Conservation (phyloP, 2,888 invertebrate genomes). For the Hedya salicella region DNA sequence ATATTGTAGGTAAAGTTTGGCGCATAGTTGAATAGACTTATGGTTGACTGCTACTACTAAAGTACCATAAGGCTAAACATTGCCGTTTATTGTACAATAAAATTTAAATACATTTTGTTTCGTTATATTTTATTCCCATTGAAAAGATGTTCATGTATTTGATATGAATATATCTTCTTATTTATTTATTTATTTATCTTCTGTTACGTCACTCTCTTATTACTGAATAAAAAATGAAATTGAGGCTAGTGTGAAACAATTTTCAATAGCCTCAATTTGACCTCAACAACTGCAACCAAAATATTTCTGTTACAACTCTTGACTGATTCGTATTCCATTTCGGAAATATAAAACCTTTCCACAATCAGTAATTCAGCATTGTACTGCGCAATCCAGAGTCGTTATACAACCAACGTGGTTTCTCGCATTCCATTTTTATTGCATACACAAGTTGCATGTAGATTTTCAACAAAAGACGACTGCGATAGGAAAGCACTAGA, state of each 20-base stretch:
- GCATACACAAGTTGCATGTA: conserved; percentile 9
- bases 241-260: not conserved
- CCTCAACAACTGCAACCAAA: not conserved
- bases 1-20: no score
- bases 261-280: not conserved
- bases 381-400: not conserved
- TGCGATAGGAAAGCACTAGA: not conserved
- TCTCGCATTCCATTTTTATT: not conserved
- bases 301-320: not conserved
- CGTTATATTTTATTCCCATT: no score
- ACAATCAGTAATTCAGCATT: not conserved
- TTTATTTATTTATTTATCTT: no score
- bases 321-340: conserved; percentile 5
- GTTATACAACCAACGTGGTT: not conserved
- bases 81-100: no score
- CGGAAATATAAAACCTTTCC: not conserved
- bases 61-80: no score
- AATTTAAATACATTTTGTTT: no score
- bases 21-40: no score
- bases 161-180: no score
- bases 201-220: no score
- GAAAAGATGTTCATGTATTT: no score
- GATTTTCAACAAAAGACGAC: conserved; percentile 7
- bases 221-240: no score
- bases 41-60: no score